Conservation (phyloP, 2,888 invertebrate species). For the Trachelus tabidus region DNA sequence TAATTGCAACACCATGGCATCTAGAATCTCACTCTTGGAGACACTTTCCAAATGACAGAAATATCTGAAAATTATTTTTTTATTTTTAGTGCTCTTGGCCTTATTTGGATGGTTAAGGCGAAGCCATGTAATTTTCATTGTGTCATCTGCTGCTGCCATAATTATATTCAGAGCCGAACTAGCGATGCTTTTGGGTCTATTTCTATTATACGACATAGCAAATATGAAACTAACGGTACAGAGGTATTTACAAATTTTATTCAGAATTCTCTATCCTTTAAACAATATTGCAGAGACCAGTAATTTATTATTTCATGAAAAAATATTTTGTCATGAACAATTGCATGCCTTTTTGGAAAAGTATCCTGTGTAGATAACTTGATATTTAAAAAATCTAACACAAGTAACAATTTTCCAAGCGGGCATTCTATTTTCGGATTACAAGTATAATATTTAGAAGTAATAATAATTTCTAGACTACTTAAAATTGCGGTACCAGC, state of each 20-base stretch:
- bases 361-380: background rate
- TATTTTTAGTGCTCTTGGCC: conserved; percentile 83
- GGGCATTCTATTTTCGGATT: background rate
- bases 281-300: conserved; percentile 37
- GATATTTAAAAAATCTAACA: background rate
- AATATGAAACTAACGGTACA: conserved; percentile 75
- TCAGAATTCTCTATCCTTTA: background rate
- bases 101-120: conserved; percentile 87
- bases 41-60: background rate
- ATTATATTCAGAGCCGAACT: conserved; percentile 93
- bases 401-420: background rate
- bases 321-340: background rate
- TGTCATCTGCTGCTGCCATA: conserved; percentile 87
- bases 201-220: conserved; percentile 84
- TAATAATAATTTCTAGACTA: conserved; percentile 69
- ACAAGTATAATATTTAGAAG: conserved; percentile 2
- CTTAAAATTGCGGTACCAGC: conserved; percentile 79
- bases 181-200: conserved; percentile 84
- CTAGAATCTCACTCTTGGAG: background rate
- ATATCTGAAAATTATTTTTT: conserved; percentile 12
- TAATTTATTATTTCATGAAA: conserved; percentile 36
- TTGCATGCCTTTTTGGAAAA: background rate
- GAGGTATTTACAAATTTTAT: conserved; percentile 68
- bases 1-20: conserved; percentile 64
- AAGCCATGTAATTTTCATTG: conserved; percentile 79